Evolutionary conservation across 2,797 vertebrate species (phyloP).

Genomic region (Echeneis naucrates): DNA sequence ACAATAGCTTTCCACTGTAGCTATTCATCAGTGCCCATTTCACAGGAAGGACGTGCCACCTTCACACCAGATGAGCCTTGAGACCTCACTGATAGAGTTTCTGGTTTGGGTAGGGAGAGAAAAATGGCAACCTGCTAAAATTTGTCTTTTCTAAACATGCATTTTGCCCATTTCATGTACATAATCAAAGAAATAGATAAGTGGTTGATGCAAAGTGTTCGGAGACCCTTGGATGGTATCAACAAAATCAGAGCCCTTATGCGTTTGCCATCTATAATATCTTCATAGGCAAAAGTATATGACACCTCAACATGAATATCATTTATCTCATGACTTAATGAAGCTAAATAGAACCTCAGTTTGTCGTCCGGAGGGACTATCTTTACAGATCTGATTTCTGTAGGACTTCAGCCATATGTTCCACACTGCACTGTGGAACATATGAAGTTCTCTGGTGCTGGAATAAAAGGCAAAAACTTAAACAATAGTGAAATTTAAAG

Average conservation of each 20-base stretch:
- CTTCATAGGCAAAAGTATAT: conserved; percentile 60
- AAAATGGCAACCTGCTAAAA: conserved; percentile 64
- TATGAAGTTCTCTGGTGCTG: conserved; percentile 42
- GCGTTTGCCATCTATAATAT: conserved; percentile 69
- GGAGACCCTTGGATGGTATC: conserved; percentile 65
- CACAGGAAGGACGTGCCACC: conserved; percentile 71
- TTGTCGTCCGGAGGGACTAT: conserved; percentile 29
- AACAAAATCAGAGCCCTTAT: conserved; percentile 73
- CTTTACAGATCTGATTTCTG: conserved; percentile 11
- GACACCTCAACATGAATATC: conserved; percentile 46
- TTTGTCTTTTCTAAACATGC: conserved; percentile 67
- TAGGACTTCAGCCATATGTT: conserved; percentile 28
- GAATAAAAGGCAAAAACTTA: conserved; percentile 47
- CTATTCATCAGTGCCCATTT: conserved; percentile 71
- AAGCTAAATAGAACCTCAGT: conserved; percentile 21
- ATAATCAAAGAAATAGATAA: conserved; percentile 65
- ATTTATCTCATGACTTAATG: conserved; percentile 45
- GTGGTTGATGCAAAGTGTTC: conserved; percentile 56
- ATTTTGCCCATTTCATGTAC: conserved; percentile 72
- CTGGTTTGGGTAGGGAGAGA: conserved; percentile 52
- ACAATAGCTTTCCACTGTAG: conserved; percentile 63
- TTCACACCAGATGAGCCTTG: conserved; percentile 64
- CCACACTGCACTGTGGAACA: conserved; percentile 10
- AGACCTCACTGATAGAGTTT: conserved; percentile 67
- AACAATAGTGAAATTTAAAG: conserved; percentile 60